Percentiles rank a stretch among this genome's conserved stretches.
phyloP scores from a whole-genome alignment of 1,140 invertebrate genomes.

The Aphidius ervi region DNA sequence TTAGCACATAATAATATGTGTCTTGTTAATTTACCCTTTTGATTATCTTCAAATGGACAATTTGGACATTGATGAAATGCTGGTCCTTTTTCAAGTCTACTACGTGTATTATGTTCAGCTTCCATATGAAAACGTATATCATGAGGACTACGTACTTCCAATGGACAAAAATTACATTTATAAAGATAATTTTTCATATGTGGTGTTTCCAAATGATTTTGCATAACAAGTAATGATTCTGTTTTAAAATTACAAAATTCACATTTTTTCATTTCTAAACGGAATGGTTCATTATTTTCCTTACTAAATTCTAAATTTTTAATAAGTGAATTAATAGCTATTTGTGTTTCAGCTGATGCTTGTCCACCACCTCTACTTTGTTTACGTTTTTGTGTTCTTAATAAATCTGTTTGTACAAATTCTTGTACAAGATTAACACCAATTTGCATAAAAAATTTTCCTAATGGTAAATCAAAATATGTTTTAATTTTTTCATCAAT shows the following conservation, averaged over 20 bases:
- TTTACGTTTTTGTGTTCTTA: constrained; percentile 82
- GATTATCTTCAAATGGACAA: constrained; percentile 92
- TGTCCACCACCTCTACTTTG: constrained; percentile 55
- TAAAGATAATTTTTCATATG: constrained; percentile 85
- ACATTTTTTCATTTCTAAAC: constrained; percentile 77
- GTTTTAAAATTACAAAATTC: constrained; percentile 90
- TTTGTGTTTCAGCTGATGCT: constrained; percentile 66
- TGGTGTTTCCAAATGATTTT: constrained; percentile 86
- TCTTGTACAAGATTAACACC: constrained; percentile 89
- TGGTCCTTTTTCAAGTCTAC: constrained; percentile 76
- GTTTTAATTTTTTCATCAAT: constrained; percentile 47
- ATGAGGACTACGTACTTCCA: constrained; percentile 77
- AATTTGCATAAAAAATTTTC: constrained; percentile 90
- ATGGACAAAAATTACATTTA: constrained; percentile 82
- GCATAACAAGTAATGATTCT: constrained; percentile 81
- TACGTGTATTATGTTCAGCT: constrained; percentile 77
- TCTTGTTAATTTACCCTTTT: constrained; percentile 86
- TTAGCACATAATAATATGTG: constrained; percentile 87
- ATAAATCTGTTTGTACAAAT: constrained; percentile 85
- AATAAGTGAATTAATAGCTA: constrained; percentile 72
- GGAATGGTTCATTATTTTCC: constrained; percentile 83
- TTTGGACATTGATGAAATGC: constrained; percentile 89
- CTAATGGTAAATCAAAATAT: constrained; percentile 82
- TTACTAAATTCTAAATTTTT: constrained; percentile 84
- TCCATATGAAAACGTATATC: constrained; percentile 92